A percentile compares a stretch with the other conserved stretches of the same genome.
Conservation (phyloP, 2,888 invertebrate genomes). For the Galerucella calmariensis region DNA sequence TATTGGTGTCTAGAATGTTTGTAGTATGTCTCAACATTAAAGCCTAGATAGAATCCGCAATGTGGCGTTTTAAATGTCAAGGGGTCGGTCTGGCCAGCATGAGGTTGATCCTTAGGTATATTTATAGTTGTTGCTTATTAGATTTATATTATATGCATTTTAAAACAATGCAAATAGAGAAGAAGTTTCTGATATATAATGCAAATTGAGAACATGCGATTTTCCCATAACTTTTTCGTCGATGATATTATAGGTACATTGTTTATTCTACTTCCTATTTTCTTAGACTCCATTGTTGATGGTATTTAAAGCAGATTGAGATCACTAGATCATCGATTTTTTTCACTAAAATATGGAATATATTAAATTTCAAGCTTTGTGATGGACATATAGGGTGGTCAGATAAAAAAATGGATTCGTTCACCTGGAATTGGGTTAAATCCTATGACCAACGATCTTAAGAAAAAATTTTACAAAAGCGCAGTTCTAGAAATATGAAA, state of each 20-base stretch:
- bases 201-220: constrained; percentile 45
- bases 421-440: too few relatives aligned
- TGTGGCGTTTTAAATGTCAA: constrained; percentile 55
- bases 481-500: too few relatives aligned
- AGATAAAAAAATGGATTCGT: neutral
- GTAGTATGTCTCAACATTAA: constrained; percentile 37
- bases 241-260: constrained; percentile 28
- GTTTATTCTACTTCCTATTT: constrained; percentile 39
- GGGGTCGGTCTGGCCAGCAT: constrained; percentile 55
- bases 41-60: constrained; percentile 41
- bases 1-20: constrained; percentile 30
- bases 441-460: too few relatives aligned
- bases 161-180: constrained; percentile 42
- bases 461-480: too few relatives aligned
- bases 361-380: neutral
- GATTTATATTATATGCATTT: constrained; percentile 44
- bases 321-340: constrained; percentile 16
- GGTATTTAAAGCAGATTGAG: constrained; percentile 24
- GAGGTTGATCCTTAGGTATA: constrained; percentile 51
- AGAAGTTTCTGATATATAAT: constrained; percentile 41
- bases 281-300: constrained; percentile 40
- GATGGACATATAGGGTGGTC: neutral
- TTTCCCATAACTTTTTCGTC: constrained; percentile 43
- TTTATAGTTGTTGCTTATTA: constrained; percentile 51
- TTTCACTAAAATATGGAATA: neutral